Conservation (phyloP, 2,888 invertebrate genomes). For the Drosophila paranaensis region DNA sequence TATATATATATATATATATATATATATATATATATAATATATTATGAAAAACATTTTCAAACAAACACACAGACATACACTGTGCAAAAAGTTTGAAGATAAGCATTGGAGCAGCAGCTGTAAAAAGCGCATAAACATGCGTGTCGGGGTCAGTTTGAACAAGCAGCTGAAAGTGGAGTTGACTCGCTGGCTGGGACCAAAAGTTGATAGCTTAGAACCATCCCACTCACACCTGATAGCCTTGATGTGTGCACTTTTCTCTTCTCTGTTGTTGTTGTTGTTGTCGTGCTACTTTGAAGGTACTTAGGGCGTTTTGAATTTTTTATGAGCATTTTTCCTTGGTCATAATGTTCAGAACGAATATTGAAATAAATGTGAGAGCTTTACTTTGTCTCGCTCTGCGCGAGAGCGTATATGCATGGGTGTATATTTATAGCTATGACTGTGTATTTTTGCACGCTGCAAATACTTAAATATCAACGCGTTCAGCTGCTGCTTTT, state of each 20-base stretch:
- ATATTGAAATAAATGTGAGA: constrained; percentile 75
- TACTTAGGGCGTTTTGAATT: constrained; percentile 78
- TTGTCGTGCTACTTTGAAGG: constrained; percentile 62
- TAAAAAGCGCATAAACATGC: constrained; percentile 77
- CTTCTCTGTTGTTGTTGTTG: constrained; percentile 42
- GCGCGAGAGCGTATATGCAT: constrained; percentile 5
- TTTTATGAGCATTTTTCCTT: constrained; percentile 69
- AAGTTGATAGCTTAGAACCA: constrained; percentile 18
- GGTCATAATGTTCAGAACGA: constrained; percentile 63
- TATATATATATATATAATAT: constrained; percentile 52
- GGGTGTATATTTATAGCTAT: constrained; percentile 4
- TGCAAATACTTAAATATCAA: not conserved
- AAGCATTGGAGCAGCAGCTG: constrained; percentile 69
- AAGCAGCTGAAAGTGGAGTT: constrained; percentile 36
- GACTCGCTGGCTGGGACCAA: constrained; percentile 5
- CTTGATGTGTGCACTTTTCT: constrained; percentile 55
- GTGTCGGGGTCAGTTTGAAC: constrained; percentile 63
- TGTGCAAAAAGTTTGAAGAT: constrained; percentile 41
- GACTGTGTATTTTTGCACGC: not conserved
- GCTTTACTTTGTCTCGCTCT: constrained; percentile 20
- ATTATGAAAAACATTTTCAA: constrained; percentile 70
- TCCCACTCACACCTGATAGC: constrained; percentile 10
- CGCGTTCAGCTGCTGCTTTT: not conserved
- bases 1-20: not conserved
- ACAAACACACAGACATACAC: constrained; percentile 30